Base-by-base conservation (phyloP, 2,888 invertebrate genomes). In the Plagodis pulveraria region DNA sequence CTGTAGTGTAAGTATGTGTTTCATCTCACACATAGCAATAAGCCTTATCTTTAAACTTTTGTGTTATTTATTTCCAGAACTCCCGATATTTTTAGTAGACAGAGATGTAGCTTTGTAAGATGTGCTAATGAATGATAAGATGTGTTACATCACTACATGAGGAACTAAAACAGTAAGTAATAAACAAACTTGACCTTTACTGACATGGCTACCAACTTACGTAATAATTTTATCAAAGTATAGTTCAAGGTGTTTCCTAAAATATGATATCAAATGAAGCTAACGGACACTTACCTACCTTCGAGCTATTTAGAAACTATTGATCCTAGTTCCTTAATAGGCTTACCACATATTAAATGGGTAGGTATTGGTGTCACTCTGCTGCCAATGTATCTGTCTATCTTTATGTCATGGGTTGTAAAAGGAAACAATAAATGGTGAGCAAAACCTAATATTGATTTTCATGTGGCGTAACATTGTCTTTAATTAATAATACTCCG, bases 121-220 rank as follows among this genome's bases (percentile, higher is more conserved):
- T 45, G 47, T 45, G 52, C 11, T 33, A 59, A 38, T 46, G 42
- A 49, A 58, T 53, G 50, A 43, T 51, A 46, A 42, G 32, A 59
- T 10, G 10, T 55, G 12, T 53, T 43, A 55, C 43, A 43, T 59
- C 43, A 59, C 40, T 6, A n/a, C 47, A 47, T 49, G n/a, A 43
- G 47, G 47, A 51, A 47, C 43, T 51, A 33, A 50, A 46, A 38
- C 32, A 6, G 59, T 51, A 36, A 1, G 8, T 36, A 7, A 48
- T 47, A 44, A 43, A 43, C 54, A 5, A 59, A 44, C 59, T 59
- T 55, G 59, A 59, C 59, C 59, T 55, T 55, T 36, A 50, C 45
- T 40, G 11, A 22, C 40, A 49, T 11, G 41, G 12, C 41, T 51
- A 40, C 42, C 45, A 12, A 35, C 12, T 46, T 33, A 56, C 41